Evolutionary conservation across 1,140 invertebrate genomes (phyloP).

Genomic region (Macrobrachium nipponense): DNA sequence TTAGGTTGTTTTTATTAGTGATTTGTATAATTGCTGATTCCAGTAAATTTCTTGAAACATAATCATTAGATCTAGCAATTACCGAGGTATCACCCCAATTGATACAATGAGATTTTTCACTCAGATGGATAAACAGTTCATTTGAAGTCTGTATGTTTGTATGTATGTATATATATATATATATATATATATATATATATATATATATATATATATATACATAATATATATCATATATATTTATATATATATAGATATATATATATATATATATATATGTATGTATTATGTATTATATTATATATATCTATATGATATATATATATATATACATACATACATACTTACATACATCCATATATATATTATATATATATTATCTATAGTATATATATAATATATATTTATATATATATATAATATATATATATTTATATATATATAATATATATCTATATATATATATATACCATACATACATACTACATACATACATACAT

Average conservation of each 20-base stretch:
- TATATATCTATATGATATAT: not conserved
- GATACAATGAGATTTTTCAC: too few relatives aligned
- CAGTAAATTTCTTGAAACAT: too few relatives aligned
- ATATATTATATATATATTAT: slow-evolving; percentile 4
- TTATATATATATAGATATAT: not conserved
- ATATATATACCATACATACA: not conserved
- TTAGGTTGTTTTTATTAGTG: too few relatives aligned
- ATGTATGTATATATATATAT: not conserved
- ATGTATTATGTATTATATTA: not conserved
- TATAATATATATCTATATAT: too few relatives aligned
- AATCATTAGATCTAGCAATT: too few relatives aligned
- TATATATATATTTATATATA: not conserved
- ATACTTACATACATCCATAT: not conserved
- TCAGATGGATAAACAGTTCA: too few relatives aligned
- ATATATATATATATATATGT: slow-evolving; percentile 17
- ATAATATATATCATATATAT: too few relatives aligned
- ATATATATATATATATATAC: not conserved
- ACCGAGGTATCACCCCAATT: too few relatives aligned
- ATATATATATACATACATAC: not conserved
- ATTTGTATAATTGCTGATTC: too few relatives aligned
- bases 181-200: not conserved
- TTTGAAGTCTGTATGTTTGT: too few relatives aligned
- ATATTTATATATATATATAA: slow-evolving; percentile 16
- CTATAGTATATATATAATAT: slow-evolving; percentile 15
- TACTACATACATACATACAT: too few relatives aligned